These are phyloP conservation scores for Apostichopus japonicus DNA, from an alignment of 35 echinoderm and acorn worm genomes.

Conservation along the genomic window DNA sequence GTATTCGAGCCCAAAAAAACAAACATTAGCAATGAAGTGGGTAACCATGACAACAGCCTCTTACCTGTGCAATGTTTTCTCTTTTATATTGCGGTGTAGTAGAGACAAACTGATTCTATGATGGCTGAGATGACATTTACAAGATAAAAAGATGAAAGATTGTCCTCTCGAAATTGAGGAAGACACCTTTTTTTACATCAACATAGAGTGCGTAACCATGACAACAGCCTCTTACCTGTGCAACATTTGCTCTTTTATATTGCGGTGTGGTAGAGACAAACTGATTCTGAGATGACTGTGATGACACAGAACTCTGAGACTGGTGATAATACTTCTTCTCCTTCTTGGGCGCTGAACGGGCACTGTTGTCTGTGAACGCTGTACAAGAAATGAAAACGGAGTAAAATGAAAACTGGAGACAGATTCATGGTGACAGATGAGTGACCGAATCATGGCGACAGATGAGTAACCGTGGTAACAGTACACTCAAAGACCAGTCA, in stretches of 20 bases:
- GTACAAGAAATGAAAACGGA: background rate
- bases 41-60: background rate
- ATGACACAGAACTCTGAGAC: slow-evolving; percentile 8
- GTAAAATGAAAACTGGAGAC: too few relatives aligned
- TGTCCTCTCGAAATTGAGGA: background rate
- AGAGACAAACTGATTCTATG: slow-evolving; percentile 49
- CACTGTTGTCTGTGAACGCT: slow-evolving; percentile 46
- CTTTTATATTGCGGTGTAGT: slow-evolving; percentile 49
- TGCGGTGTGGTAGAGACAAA: slow-evolving; percentile 50
- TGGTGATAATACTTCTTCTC: slow-evolving; percentile 8
- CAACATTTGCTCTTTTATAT: slow-evolving; percentile 47
- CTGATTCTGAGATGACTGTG: slow-evolving; percentile 44
- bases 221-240: slow-evolving; percentile 25
- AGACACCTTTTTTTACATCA: background rate
- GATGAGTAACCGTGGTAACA: too few relatives aligned
- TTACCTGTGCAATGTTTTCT: slow-evolving; percentile 34
- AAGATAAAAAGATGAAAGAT: background rate
- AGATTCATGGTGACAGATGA: too few relatives aligned
- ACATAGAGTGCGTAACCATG: background rate
- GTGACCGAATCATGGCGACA: too few relatives aligned
- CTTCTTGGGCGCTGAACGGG: slow-evolving; percentile 6
- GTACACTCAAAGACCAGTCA: too few relatives aligned
- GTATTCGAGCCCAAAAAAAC: background rate
- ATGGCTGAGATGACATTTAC: background rate
- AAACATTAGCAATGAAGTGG: background rate